Conservation (phyloP, 2,113 vertebrate genomes). For the Prolemur simus region DNA sequence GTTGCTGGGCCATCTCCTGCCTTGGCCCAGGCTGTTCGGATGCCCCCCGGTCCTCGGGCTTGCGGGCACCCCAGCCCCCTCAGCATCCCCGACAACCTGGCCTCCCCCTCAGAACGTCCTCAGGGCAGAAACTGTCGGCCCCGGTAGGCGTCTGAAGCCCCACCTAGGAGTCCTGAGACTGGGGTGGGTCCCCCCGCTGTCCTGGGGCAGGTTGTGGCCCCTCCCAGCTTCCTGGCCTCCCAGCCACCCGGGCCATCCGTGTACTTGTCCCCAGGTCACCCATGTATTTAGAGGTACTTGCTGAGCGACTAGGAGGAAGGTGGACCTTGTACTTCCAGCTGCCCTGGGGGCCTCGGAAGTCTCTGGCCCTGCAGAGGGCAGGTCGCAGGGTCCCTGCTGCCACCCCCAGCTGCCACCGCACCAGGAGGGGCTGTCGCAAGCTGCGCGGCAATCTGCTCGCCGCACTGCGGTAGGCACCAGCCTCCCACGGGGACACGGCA, state of each 20-base stretch:
- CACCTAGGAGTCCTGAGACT: background rate
- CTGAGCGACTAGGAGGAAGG: rapidly evolving
- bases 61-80: too few relatives aligned
- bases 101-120: background rate
- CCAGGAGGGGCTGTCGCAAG: background rate
- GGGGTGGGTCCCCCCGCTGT: too few relatives aligned
- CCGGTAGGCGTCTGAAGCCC: background rate
- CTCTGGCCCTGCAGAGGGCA: background rate
- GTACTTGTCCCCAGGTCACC: rapidly evolving
- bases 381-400: background rate
- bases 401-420: background rate
- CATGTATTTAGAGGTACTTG: background rate
- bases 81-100: background rate
- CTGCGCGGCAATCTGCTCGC: slow-evolving; percentile 32
- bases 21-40: too few relatives aligned
- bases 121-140: background rate
- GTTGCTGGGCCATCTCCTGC: background rate
- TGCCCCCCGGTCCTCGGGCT: too few relatives aligned
- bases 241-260: too few relatives aligned
- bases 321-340: background rate
- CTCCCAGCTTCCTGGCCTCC: background rate
- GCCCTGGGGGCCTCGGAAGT: background rate
- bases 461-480: background rate
- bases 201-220: rapidly evolving
- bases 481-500: background rate